Percentiles rank a stretch among this genome's conserved stretches.
These are phyloP conservation scores for Gymnothorax reevesii DNA, from an alignment of 2,797 vertebrate species.

Conservation along the genomic window DNA sequence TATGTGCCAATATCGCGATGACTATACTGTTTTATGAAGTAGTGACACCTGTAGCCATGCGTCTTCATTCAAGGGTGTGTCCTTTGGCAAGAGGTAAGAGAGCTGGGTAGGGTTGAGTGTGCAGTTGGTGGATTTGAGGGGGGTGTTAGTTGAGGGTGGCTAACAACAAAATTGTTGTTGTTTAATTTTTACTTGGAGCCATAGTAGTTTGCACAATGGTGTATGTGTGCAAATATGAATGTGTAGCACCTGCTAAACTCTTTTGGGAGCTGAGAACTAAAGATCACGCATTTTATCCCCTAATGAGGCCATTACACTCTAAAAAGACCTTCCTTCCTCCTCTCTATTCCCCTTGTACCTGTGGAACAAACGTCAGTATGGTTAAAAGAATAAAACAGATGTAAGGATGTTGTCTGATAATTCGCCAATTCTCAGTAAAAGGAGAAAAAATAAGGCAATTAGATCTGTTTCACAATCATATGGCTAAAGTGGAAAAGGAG, in stretches of 20 bases:
- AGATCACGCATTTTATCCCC: constrained; percentile 44
- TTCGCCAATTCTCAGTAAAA: constrained; percentile 55
- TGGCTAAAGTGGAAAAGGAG: constrained; percentile 61
- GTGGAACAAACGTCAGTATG: constrained; percentile 48
- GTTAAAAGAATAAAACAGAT: constrained; percentile 62
- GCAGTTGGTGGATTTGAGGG: not conserved
- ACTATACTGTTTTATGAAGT: constrained; percentile 61
- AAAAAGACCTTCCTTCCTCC: constrained; percentile 32
- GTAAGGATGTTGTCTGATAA: constrained; percentile 51
- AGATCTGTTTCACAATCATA: constrained; percentile 65
- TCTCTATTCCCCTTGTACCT: constrained; percentile 57
- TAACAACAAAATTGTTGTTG: constrained; percentile 55
- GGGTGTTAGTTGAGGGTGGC: constrained; percentile 21
- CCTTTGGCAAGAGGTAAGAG: constrained; percentile 62
- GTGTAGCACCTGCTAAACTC: constrained; percentile 65
- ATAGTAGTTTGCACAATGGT: not conserved
- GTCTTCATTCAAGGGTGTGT: constrained; percentile 63
- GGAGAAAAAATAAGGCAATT: constrained; percentile 62
- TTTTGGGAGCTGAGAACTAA: constrained; percentile 49
- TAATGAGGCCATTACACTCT: constrained; percentile 62
- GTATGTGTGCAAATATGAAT: constrained; percentile 15
- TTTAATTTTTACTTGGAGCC: not conserved
- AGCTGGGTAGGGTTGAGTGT: constrained; percentile 4
- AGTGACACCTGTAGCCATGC: constrained; percentile 60
- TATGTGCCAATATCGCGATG: constrained; percentile 81